Percentiles rank a stretch among this genome's conserved stretches.
Evolutionary conservation across 2,797 vertebrate genomes (phyloP).

Genomic region (Lagorchestes hirsutus): DNA sequence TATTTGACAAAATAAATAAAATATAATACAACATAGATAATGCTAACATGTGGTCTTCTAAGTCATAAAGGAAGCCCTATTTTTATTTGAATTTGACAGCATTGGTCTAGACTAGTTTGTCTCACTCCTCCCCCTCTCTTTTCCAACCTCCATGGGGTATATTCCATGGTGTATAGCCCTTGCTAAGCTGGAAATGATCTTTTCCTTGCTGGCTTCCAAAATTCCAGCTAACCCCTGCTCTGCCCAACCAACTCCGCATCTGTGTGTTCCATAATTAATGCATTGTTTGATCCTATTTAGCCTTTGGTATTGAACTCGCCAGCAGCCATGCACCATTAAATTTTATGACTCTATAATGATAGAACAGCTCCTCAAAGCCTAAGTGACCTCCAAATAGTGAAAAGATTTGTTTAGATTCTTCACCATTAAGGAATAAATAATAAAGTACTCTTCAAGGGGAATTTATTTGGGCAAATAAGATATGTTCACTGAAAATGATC

Average conservation of each 20-base stretch:
- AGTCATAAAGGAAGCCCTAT: background rate
- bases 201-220: constrained; percentile 38
- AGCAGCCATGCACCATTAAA: constrained; percentile 79
- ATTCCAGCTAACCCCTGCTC: constrained; percentile 9
- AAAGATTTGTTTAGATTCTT: constrained; percentile 78
- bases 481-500: constrained; percentile 40
- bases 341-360: constrained; percentile 83
- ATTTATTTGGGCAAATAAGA: constrained; percentile 68
- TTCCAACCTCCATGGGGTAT: background rate
- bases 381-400: constrained; percentile 80
- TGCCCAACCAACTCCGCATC: constrained; percentile 68
- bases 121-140: background rate
- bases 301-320: constrained; percentile 78
- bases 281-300: constrained; percentile 77
- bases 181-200: constrained; percentile 12
- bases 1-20: background rate
- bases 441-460: constrained; percentile 14
- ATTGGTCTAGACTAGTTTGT: background rate
- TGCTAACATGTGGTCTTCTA: background rate
- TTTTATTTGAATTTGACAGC: background rate
- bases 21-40: background rate
- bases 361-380: constrained; percentile 78
- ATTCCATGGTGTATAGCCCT: background rate
- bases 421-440: constrained; percentile 78
- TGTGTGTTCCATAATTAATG: constrained; percentile 83